phyloP scores from a whole-genome alignment of 2,797 vertebrate species.

The Hipposideros larvatus region DNA sequence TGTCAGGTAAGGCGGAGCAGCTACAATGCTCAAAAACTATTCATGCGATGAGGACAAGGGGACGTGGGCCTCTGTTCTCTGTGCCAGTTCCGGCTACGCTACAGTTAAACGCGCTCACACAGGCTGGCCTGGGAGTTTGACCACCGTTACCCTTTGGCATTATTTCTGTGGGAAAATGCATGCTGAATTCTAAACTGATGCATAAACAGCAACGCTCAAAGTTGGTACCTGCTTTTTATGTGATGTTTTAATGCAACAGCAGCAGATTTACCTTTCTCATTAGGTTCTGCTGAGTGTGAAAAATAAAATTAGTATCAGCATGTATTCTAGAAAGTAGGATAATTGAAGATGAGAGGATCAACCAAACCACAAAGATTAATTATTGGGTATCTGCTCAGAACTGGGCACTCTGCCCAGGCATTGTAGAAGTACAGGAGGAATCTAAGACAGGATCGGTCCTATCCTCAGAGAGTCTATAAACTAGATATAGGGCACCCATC shows the following conservation, averaged over 20 bases:
- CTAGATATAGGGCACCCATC: not conserved
- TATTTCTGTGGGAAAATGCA: not conserved
- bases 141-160: not conserved
- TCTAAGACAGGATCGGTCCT: not conserved
- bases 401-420: constrained; percentile 6
- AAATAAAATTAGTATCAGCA: constrained; percentile 70
- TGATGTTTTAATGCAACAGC: constrained; percentile 2
- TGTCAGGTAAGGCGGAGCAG: not conserved
- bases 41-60: not conserved
- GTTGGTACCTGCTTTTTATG: not conserved
- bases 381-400: constrained; percentile 50
- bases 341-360: constrained; percentile 69
- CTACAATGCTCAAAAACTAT: not conserved
- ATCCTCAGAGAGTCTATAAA: not conserved
- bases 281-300: constrained; percentile 53
- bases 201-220: not conserved
- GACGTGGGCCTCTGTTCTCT: not conserved
- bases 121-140: not conserved
- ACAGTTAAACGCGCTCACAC: not conserved
- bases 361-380: constrained; percentile 66
- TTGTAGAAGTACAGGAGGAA: not conserved
- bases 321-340: constrained; percentile 66
- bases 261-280: constrained; percentile 56
- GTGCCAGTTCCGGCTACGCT: not conserved
- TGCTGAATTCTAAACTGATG: constrained; percentile 1